Base-by-base conservation (phyloP, 2,797 vertebrate species). In the Gobio occitaniae region DNA sequence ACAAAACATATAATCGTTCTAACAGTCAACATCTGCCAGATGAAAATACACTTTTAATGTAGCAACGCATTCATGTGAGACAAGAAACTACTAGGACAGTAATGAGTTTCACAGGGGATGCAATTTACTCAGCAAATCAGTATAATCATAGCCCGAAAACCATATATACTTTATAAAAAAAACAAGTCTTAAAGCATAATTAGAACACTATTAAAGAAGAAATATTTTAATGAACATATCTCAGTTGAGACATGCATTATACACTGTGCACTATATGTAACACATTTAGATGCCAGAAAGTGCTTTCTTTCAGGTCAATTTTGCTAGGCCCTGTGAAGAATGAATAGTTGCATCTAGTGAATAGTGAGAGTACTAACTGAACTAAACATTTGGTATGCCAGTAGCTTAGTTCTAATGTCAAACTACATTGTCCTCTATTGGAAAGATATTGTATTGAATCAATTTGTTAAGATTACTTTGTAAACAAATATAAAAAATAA, bases 1-100 rank as follows among this genome's bases (percentile, higher is more conserved):
- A 81, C 84, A 78, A 84, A 86, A 83, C 52, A 82, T 85, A 76
- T 84, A 86, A 89, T 86, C 47, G 50, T 75, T 76, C 74, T 80
- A 72, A 79, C 78, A 80, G 74, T 88, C 81, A 80, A 65, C 78
- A 88, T 82, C 87, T 87, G 86, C 78, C 78, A 84, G 47, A 59
- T 48, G 76, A 74, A 82, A 88, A 88, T 84, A 87, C 25, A 56
- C 82, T 80, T 50, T 84, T 80, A 75, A 74, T 72, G 76, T 86
- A 66, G 41, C 32, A 54, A 74, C 79, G 72, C 83, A 80, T 69
- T 82, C 56, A 83, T 86, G 81, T 54, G 84, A 85, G 84, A 83
- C 17, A 68, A 68, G 76, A 80, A 81, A 83, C 25, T 80, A 61
- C 21, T 59, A 71, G 59, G 56, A 85, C 48, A 83, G 83, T 88